Evolutionary conservation across 2,888 invertebrate genomes (phyloP).

Genomic region (Clepsis dumicolana): DNA sequence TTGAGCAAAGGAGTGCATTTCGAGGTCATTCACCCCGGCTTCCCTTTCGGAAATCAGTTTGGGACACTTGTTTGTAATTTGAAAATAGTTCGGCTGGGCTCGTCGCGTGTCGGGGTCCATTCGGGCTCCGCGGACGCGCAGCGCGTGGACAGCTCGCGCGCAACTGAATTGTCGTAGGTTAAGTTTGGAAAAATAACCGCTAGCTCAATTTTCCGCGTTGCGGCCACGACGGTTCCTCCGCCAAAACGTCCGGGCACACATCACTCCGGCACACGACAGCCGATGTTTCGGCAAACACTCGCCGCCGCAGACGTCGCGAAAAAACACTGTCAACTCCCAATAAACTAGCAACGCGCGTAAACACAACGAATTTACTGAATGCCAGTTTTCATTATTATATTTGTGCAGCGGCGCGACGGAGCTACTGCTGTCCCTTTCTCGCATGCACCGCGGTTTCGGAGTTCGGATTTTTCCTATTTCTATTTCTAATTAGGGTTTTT

Average conservation of each 20-base stretch:
- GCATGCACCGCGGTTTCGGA: slow-evolving; percentile 70
- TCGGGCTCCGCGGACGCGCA: slow-evolving; percentile 68
- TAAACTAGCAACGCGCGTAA: slow-evolving; percentile 85
- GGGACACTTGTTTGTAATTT: slow-evolving; percentile 54
- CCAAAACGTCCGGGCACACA: slow-evolving; percentile 64
- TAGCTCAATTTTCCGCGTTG: slow-evolving; percentile 80
- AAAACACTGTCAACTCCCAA: slow-evolving; percentile 65
- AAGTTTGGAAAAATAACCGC: slow-evolving; percentile 81
- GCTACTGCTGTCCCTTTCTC: slow-evolving; percentile 73
- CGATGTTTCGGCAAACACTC: slow-evolving; percentile 80
- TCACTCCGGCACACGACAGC: slow-evolving; percentile 43
- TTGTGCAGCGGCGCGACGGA: slow-evolving; percentile 79
- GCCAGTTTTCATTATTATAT: slow-evolving; percentile 85
- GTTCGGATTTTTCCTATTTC: slow-evolving; percentile 63
- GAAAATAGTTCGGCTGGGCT: slow-evolving; percentile 58
- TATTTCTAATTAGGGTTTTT: slow-evolving; percentile 49
- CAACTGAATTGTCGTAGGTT: slow-evolving; percentile 85
- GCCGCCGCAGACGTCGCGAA: slow-evolving; percentile 60
- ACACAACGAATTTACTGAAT: slow-evolving; percentile 85
- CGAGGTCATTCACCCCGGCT: slow-evolving; percentile 71
- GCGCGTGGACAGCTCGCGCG: slow-evolving; percentile 82
- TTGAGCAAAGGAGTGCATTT: slow-evolving; percentile 73
- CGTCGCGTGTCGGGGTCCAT: slow-evolving; percentile 64
- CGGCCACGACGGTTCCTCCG: slow-evolving; percentile 65
- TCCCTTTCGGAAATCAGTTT: slow-evolving; percentile 49